A percentile compares a stretch with the other conserved stretches of the same genome.
These are phyloP conservation scores for Pelodytes ibericus DNA, from an alignment of 2,797 vertebrate species.

Conservation along the genomic window DNA sequence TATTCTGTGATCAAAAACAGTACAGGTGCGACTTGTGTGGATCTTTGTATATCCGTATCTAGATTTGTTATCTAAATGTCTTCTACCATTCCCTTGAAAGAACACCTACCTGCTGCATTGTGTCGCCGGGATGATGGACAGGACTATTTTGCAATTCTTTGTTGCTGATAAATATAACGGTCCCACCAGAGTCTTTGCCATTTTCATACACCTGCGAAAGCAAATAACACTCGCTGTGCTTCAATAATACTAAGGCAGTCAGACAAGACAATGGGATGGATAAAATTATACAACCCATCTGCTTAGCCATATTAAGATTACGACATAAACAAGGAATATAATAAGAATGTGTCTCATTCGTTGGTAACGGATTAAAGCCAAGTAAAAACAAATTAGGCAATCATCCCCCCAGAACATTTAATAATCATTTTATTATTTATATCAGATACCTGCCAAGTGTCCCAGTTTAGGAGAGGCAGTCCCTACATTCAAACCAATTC, in stretches of 20 bases:
- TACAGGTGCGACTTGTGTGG: too few relatives aligned
- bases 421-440: not conserved
- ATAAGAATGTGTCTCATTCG: not conserved
- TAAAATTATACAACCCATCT: not conserved
- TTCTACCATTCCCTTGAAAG: not conserved
- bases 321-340: not conserved
- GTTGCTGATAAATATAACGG: constrained; percentile 55
- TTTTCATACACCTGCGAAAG: constrained; percentile 61
- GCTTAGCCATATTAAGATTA: not conserved
- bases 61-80: too few relatives aligned
- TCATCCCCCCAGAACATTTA: not conserved
- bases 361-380: not conserved
- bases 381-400: not conserved
- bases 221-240: constrained; percentile 12
- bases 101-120: constrained; percentile 57
- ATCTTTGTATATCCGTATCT: too few relatives aligned
- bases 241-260: not conserved
- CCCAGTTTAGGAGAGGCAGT: too few relatives aligned
- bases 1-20: too few relatives aligned
- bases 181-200: constrained; percentile 52
- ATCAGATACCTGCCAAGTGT: too few relatives aligned
- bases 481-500: too few relatives aligned
- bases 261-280: not conserved
- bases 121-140: constrained; percentile 8
- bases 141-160: constrained; percentile 53